Percentiles rank a stretch among this genome's conserved stretches.
Evolutionary conservation across 2,113 vertebrate genomes (phyloP).

Genomic region (Heterochromis multidens): DNA sequence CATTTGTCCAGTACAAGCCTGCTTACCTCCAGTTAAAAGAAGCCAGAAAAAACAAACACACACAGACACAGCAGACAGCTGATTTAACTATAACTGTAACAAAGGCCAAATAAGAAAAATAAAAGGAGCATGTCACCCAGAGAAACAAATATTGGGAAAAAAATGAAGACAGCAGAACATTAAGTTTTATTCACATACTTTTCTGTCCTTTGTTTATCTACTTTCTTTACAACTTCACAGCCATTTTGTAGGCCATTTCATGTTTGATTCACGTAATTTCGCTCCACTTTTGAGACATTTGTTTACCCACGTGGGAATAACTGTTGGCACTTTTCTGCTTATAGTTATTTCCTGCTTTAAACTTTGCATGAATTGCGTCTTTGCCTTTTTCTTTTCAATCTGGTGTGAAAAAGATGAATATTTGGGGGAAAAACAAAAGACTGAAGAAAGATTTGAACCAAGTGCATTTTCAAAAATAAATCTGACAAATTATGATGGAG

Average conservation of each 20-base stretch:
- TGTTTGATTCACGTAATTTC: neutral
- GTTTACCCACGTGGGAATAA: neutral
- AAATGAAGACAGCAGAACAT: neutral
- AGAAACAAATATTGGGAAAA: neutral
- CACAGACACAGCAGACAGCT: neutral
- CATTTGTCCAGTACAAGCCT: neutral
- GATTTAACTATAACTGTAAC: neutral
- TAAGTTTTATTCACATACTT: neutral
- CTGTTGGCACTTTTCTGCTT: neutral
- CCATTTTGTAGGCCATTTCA: neutral
- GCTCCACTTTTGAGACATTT: neutral
- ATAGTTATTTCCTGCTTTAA: neutral
- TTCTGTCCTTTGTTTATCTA: neutral
- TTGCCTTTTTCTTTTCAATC: neutral
- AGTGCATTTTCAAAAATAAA: neutral
- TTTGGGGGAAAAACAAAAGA: neutral
- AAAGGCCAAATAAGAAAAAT: neutral
- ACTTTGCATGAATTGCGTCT: neutral
- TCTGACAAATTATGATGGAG: neutral
- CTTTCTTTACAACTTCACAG: neutral
- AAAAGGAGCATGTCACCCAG: neutral
- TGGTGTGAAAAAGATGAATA: neutral
- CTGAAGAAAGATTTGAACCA: neutral
- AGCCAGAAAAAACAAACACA: neutral
- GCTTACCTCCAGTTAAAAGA: neutral